Base-by-base conservation (phyloP, 2,888 invertebrate species). In the Tromatobia lineatoria region DNA sequence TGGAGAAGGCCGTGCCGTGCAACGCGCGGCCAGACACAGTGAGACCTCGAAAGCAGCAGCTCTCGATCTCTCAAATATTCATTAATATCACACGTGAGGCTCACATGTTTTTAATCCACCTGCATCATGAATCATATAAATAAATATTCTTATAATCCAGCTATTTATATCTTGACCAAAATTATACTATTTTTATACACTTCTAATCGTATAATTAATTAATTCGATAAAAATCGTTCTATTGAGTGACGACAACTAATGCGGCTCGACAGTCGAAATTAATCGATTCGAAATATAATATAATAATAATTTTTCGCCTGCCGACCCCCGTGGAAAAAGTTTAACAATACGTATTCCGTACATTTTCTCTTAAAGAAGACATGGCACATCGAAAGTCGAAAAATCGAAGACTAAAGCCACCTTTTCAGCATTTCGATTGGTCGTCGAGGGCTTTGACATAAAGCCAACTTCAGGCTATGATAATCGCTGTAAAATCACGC, bases 11-110 rank as follows among this genome's bases (percentile, higher is more conserved):
- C 70, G 70, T 18, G 13, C 2, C 34, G 20, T 23, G 38, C 18
- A 42, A 71, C 25, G 50, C 15, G 6, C 34, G 34, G 8, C n/a
- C 34, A 29, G 61, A 34, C 15, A 34, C 7, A 34, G 61, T 13
- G 29, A 25, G 59, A 59, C 61, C 61, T 61, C 18, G 61, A 57
- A 6, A 11, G 23, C 1, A 59, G 29, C 29, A 29, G 6, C 34
- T 61, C 61, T 61, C 61, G 61, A 34, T 61, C 61, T 29, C 8
- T 61, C 34, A 61, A 61, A 61, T 61, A 61, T 61, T 61, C 61
- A 61, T 61, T 61, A 61, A 18, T 61, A 18, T 34, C 61, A 29
- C 61, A 20, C 61, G 61, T n/a, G 18, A 61, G n/a, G 34, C 34
- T 61, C 61, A n/a, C 61, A n/a, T 34, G 18, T 59, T 25, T 25